phyloP scores from a whole-genome alignment of 2,888 invertebrate genomes.

The Philereme vetulata region DNA sequence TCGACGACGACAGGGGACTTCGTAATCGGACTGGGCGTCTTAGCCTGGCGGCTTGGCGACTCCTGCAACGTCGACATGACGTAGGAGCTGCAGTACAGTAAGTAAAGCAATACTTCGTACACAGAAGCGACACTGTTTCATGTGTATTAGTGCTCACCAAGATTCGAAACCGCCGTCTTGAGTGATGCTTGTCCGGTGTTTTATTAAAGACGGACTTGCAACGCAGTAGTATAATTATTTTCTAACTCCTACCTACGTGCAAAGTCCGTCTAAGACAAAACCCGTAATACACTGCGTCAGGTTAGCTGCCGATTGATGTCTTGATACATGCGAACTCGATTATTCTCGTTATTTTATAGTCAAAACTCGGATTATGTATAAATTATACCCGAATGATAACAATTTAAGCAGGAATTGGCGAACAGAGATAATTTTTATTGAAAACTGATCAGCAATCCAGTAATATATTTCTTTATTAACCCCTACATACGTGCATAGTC shows the following conservation, averaged over 20 bases:
- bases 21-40: constrained; percentile 5
- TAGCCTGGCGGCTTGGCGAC: constrained; percentile 7
- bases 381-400: no score
- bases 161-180: background rate
- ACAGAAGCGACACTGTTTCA: background rate
- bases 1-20: constrained; percentile 3
- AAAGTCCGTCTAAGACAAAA: no score
- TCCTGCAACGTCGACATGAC: constrained; percentile 20
- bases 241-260: no score
- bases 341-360: no score
- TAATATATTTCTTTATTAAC: background rate
- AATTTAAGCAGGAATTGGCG: no score
- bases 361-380: no score
- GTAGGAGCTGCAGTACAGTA: constrained; percentile 7
- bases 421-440: no score
- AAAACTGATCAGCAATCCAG: no score
- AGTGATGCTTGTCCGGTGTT: background rate
- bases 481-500: background rate
- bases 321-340: no score
- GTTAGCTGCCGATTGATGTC: no score
- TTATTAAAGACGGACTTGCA: background rate
- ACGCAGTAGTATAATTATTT: background rate
- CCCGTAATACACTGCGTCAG: no score
- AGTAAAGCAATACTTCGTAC: constrained; percentile 3
- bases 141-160: background rate